A percentile compares a stretch with the other conserved stretches of the same genome.
Evolutionary conservation across 2,888 invertebrate genomes (phyloP).

Genomic region (Atrina japonica): DNA sequence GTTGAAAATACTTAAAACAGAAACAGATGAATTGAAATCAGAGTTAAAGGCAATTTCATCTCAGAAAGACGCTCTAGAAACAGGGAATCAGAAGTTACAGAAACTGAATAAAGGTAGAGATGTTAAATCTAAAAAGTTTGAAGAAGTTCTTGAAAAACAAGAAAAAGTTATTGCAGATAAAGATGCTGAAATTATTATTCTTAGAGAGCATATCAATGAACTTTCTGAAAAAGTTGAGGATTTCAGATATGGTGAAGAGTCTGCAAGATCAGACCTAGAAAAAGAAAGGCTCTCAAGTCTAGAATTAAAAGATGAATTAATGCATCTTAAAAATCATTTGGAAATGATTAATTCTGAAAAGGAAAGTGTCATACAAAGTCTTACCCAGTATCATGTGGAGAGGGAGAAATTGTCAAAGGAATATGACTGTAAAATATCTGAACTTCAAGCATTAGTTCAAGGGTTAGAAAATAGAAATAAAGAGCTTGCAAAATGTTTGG

Average conservation of each 20-base stretch:
- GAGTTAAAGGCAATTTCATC: neutral
- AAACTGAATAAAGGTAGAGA: slow-evolving; percentile 65
- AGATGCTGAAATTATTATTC: slow-evolving; percentile 45
- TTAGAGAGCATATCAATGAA: slow-evolving; percentile 44
- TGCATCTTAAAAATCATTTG: slow-evolving; percentile 36
- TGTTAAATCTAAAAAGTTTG: slow-evolving; percentile 60
- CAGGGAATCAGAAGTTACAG: slow-evolving; percentile 55
- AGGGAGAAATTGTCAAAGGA: neutral
- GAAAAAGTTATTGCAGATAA: slow-evolving; percentile 45
- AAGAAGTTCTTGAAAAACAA: slow-evolving; percentile 51
- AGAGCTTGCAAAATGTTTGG: slow-evolving; percentile 37
- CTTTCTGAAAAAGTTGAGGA: slow-evolving; percentile 41
- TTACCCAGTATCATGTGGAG: slow-evolving; percentile 32
- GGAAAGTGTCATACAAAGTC: slow-evolving; percentile 33
- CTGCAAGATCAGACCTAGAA: slow-evolving; percentile 22
- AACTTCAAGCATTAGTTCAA: slow-evolving; percentile 35
- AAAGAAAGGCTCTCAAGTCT: slow-evolving; percentile 8
- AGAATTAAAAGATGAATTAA: slow-evolving; percentile 16
- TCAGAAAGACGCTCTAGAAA: slow-evolving; percentile 48
- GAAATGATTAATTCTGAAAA: slow-evolving; percentile 45
- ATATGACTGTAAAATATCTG: slow-evolving; percentile 19
- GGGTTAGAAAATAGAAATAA: slow-evolving; percentile 33
- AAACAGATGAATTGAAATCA: slow-evolving; percentile 41
- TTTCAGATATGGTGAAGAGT: slow-evolving; percentile 37
- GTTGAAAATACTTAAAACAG: slow-evolving; percentile 20